These are phyloP conservation scores for Cantharis flavilabris DNA, from an alignment of 2,888 invertebrate genomes.

Conservation along the genomic window DNA sequence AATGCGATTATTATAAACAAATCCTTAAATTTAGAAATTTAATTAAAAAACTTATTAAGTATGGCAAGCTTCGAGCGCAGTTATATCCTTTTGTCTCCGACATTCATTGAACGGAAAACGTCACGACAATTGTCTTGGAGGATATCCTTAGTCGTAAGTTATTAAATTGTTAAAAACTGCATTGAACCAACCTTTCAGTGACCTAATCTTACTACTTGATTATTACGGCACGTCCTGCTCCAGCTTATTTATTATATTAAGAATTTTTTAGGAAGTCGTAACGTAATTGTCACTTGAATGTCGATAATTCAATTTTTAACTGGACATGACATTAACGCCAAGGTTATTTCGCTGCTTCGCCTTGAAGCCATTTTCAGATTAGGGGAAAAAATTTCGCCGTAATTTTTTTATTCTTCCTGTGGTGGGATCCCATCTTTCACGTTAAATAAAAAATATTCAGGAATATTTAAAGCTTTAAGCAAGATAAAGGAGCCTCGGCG, in stretches of 20 bases:
- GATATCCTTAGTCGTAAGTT: slow-evolving; percentile 25
- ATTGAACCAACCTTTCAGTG: slow-evolving; percentile 27
- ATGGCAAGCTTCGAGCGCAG: neutral
- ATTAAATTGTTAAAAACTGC: slow-evolving; percentile 28
- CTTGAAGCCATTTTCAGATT: neutral
- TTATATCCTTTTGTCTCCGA: neutral
- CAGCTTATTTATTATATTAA: slow-evolving; percentile 14
- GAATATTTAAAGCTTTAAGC: neutral
- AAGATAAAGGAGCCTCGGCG: neutral
- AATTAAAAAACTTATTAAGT: neutral
- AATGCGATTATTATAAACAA: neutral
- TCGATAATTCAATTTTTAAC: neutral
- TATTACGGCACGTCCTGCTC: slow-evolving; percentile 20
- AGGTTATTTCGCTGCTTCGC: neutral
- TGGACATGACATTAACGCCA: neutral
- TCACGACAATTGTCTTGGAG: slow-evolving; percentile 26
- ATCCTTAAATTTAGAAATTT: neutral
- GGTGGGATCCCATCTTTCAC: neutral
- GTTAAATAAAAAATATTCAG: neutral
- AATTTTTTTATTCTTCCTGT: neutral
- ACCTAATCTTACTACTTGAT: slow-evolving; percentile 28
- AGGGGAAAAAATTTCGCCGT: neutral
- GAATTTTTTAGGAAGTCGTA: neutral
- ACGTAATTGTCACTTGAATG: neutral
- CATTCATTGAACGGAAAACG: slow-evolving; percentile 19